Evolutionary conservation across 2,113 vertebrate species (phyloP), one percentile per base, ranked within the genome.

Genomic region (Bufo gargarizans): DNA sequence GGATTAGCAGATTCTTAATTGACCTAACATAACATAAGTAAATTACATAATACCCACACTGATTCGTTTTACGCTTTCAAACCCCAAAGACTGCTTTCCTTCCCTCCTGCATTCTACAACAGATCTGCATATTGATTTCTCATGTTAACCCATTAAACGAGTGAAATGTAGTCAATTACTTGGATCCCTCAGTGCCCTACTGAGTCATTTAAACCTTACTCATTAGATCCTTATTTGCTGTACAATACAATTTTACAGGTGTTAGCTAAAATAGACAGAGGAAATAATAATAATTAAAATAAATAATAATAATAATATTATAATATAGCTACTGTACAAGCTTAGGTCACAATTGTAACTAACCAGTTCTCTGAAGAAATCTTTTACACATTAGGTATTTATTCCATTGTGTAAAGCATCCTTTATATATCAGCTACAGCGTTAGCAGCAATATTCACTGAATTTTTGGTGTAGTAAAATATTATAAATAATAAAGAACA

Each of bases 101-200:
- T 69, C 50, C 53, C 59, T 69, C 61, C 33, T 81, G 86, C 63
- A 69, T 43, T 55, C 77, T 81, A 87, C 77, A 87, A 80, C 86
- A 80, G 53, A 87, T 87, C 69, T 87, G 77, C 77, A 87, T 87
- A 87, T 87, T 55, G 85, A 87, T 87, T 87, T 87, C 49, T 81
- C 78, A 55, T 72, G 77, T 87, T 78, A 78, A 81, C 77, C 74
- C 77, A 79, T 87, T 79, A 81, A 81, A 79, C 72, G 53, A 81
- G 47, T 81, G 53, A 81, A 87, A 80, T 81, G n/a, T 33, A 87
- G 77, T 87, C 86, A 87, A 81, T 72, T 69, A 87, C 77, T 71
- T 72, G 79, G 79, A 81, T 79, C 78, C 76, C 61, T 53, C 61
- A 13, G n/a, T 55, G 85, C 77, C 61, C 85, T 67, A 59, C 85